Conservation (phyloP, 2,888 invertebrate genomes). For the Baronia brevicornis region DNA sequence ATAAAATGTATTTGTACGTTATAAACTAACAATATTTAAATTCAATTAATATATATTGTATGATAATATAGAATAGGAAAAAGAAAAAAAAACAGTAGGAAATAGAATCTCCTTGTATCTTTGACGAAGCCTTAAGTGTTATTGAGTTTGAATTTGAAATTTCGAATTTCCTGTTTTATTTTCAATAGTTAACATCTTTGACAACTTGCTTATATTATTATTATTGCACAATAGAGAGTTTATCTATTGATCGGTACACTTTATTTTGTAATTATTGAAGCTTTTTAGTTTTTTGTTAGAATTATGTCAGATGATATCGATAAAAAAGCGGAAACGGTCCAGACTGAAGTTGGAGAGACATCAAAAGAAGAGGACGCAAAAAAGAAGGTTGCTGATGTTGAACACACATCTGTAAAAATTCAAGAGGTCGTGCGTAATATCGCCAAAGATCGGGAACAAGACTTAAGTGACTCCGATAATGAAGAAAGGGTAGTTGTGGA, state of each 20-base stretch:
- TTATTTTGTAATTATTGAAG: slow-evolving; percentile 14
- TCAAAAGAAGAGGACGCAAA: slow-evolving; percentile 14
- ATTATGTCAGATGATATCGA: slow-evolving; percentile 36
- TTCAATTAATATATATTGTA: too few species aligned
- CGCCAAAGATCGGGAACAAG: slow-evolving; percentile 30
- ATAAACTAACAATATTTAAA: too few species aligned
- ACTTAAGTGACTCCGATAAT: slow-evolving; percentile 16
- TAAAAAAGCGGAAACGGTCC: slow-evolving; percentile 20
- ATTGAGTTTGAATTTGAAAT: too few species aligned
- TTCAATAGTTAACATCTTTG: too few species aligned
- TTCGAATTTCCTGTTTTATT: too few species aligned
- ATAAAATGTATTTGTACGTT: too few species aligned
- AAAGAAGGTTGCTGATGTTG: slow-evolving; percentile 29
- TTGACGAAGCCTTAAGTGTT: too few species aligned
- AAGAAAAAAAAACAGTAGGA: too few species aligned
- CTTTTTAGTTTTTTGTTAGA: slow-evolving; percentile 16
- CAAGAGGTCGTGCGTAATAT: slow-evolving; percentile 28
- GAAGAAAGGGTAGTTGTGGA: slow-evolving; percentile 38
- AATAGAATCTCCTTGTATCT: too few species aligned
- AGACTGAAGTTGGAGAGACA: slow-evolving; percentile 17
- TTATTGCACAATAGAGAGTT: slow-evolving; percentile 1
- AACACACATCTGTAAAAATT: slow-evolving; percentile 31
- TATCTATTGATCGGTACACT: slow-evolving; percentile 4
- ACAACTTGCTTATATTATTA: too few species aligned
- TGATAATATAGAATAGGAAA: too few species aligned